A percentile compares a stretch with the other conserved stretches of the same genome.
Conservation (phyloP, 2,797 vertebrate genomes). For the Antennarius maculatus region DNA sequence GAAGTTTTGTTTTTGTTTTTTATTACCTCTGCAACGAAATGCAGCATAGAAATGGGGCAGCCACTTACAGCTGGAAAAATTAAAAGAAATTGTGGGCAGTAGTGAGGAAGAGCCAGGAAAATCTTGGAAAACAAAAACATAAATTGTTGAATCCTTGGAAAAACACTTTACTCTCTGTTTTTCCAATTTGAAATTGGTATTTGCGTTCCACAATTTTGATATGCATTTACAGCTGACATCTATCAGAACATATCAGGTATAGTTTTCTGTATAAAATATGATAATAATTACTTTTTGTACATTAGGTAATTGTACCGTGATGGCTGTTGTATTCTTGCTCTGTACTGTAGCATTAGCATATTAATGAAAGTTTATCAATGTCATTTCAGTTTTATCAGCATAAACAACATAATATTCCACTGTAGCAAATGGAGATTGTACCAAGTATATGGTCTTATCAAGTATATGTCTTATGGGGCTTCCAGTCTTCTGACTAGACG, state of each 20-base stretch:
- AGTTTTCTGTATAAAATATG: not conserved
- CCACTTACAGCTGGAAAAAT: slow-evolving; percentile 19
- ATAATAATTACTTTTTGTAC: not conserved
- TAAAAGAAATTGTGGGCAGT: slow-evolving; percentile 1
- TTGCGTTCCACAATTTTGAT: not conserved
- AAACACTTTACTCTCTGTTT: slow-evolving; percentile 1
- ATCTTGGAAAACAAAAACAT: slow-evolving; percentile 20
- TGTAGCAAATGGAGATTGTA: no score
- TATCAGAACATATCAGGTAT: not conserved
- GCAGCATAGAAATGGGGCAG: not conserved
- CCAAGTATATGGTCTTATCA: no score
- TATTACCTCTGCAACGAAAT: not conserved
- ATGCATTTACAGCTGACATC: not conserved
- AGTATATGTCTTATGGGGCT: not conserved
- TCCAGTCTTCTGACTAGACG: slow-evolving; percentile 5
- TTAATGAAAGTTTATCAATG: slow-evolving; percentile 1
- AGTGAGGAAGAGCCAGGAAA: slow-evolving; percentile 27
- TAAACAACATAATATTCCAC: not conserved
- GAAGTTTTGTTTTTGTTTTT: not conserved
- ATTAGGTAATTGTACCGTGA: not conserved
- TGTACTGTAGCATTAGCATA: not conserved
- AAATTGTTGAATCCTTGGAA: slow-evolving; percentile 2
- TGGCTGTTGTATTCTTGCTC: no score
- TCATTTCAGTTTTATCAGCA: not conserved
- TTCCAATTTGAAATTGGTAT: slow-evolving; percentile 20